These are phyloP conservation scores for Oscheius myriophilus DNA, from an alignment of 2,888 invertebrate species.

Conservation along the genomic window DNA sequence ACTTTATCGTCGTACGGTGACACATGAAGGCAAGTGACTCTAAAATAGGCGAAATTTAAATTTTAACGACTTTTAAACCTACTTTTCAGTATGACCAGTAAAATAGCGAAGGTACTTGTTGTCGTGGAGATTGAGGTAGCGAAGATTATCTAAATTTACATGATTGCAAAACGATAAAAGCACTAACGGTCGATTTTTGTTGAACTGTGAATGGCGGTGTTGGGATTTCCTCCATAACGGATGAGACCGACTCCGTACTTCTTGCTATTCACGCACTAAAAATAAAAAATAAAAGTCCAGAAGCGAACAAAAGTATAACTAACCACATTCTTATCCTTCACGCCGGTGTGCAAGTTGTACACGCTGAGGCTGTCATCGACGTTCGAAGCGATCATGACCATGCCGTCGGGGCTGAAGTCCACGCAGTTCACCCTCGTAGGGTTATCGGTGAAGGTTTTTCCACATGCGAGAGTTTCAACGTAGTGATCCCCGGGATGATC, in stretches of 20 bases:
- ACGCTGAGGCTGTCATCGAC: constrained; percentile 99
- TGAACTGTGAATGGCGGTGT: constrained; percentile 97
- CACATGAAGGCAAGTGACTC: constrained; percentile 92
- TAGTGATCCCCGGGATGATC: too few species aligned
- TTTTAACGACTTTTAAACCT: constrained; percentile 61
- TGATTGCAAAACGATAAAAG: too few species aligned
- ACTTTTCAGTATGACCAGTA: constrained; percentile 90
- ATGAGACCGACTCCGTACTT: constrained; percentile 99
- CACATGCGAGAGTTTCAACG: too few species aligned
- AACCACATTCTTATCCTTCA: constrained; percentile 73
- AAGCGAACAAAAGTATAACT: neutral
- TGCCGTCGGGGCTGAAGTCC: constrained; percentile 88
- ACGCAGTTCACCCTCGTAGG: constrained; percentile 78
- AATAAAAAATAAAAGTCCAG: neutral
- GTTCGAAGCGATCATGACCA: constrained; percentile 94
- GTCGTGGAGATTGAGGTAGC: constrained; percentile 96
- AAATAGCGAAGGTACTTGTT: constrained; percentile 99
- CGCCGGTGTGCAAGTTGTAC: constrained; percentile 97
- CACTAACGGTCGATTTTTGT: constrained; percentile 88
- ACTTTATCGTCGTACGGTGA: constrained; percentile 99
- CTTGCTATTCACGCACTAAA: constrained; percentile 90
- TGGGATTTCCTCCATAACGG: constrained; percentile 96
- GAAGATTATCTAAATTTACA: constrained; percentile 83
- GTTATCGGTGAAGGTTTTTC: too few species aligned
- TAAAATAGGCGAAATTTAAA: constrained; percentile 28